Conservation (phyloP, 2,888 invertebrate genomes). For the Augochlorella aurata region DNA sequence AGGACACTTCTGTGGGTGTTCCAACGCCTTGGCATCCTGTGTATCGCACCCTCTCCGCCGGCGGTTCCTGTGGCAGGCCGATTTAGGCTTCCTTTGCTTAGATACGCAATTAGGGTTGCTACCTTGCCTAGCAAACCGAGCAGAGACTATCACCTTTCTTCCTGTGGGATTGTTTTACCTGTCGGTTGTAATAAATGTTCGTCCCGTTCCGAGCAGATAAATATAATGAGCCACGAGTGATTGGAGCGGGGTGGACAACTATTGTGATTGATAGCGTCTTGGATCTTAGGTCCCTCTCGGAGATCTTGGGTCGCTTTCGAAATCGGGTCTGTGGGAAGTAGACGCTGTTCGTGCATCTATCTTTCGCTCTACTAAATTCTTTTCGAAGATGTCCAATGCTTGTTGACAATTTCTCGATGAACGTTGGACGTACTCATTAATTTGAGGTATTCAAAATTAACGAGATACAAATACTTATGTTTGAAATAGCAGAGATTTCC, state of each 20-base stretch:
- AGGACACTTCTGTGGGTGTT: constrained; percentile 26
- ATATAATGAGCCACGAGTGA: constrained; percentile 1
- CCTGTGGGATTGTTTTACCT: neutral
- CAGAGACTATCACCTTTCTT: neutral
- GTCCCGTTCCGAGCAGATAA: neutral
- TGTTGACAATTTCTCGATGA: neutral
- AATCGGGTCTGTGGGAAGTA: neutral
- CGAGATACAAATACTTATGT: too few species aligned
- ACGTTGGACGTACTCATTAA: too few species aligned
- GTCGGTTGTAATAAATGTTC: neutral
- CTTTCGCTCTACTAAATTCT: neutral
- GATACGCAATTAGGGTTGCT: constrained; percentile 11
- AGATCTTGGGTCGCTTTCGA: neutral
- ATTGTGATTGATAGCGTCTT: constrained; percentile 1
- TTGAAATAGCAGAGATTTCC: too few species aligned
- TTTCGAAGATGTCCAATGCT: neutral
- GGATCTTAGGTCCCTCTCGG: constrained; percentile 4
- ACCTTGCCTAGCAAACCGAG: neutral
- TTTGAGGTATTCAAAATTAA: too few species aligned
- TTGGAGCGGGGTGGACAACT: constrained; percentile 10
- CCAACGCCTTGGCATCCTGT: constrained; percentile 7
- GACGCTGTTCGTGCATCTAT: neutral
- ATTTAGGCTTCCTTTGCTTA: constrained; percentile 5
- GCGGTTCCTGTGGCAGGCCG: constrained; percentile 3
- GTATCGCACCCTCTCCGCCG: neutral